Base-by-base conservation (phyloP, 92 coral and sea anemone species). In the Porites cylindrica region DNA sequence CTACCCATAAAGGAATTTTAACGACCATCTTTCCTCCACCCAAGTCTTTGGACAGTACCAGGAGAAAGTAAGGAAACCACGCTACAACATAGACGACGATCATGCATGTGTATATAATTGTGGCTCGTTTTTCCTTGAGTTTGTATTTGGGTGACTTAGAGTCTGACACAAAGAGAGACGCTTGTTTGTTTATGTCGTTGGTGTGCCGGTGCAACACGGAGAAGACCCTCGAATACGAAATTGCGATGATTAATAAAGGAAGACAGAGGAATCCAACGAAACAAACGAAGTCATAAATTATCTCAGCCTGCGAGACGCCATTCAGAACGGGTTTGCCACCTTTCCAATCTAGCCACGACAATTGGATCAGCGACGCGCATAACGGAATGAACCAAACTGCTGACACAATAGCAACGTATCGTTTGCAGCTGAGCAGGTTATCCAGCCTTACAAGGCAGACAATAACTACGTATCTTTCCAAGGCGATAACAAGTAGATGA, bases 391-490 rank as follows among this genome's bases (percentile, higher is more conserved):
- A 26, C 95, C 95, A 92, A 32, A 91, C 66, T 5, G 76, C 52
- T 8, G 71, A 52, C 65, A 92, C 80, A 18, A 86, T 78, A 32
- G 58, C 73, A 65, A 74, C 52, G 61, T 70, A 70, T 53, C 75
- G 76, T 43, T 77, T 75, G 47, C 51, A 77, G 18, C 86, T 78
- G 51, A 86, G 78, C 14, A 86, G 65, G 66, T 70, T 26, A 11
- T 54, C 59, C 51, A 56, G 79, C 65, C 51, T 76, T 2, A 89
- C 52, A 0, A 68, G 89, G 66, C 75, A 84, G 8, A 89, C 87
- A 6, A 92, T 92, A 8, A 87, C 92, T 12, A 89, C 52, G 67
- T 92, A 92, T 10, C 95, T 67, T 75, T 92, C 95, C 10, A 92
- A 66, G 4, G 95, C 88, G 78, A 92, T 86, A 72, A 89, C 87